Evolutionary conservation across 2,113 vertebrate species (phyloP).

Genomic region (Amphiprion percula): DNA sequence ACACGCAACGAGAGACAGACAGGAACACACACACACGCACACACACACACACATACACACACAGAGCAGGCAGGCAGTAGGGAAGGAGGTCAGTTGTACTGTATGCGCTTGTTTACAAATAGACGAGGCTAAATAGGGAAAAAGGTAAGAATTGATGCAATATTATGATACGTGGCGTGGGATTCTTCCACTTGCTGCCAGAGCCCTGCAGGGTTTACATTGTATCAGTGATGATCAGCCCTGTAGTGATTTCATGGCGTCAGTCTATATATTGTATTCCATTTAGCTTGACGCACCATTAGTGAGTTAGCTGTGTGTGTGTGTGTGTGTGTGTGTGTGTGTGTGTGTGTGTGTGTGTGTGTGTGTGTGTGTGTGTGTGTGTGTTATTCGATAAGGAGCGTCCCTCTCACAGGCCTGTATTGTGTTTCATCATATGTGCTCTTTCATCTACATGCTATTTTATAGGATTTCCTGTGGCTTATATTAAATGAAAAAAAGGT

Average conservation of each 20-base stretch:
- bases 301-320: not conserved
- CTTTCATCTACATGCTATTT: not conserved
- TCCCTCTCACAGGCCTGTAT: not conserved
- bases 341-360: too few species aligned
- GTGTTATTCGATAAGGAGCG: too few species aligned
- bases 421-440: too few species aligned
- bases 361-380: not conserved
- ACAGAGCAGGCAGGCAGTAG: constrained; percentile 21
- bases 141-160: not conserved
- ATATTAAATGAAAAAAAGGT: not conserved
- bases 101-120: constrained; percentile 62
- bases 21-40: not conserved
- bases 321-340: too few species aligned
- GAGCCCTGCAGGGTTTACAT: not conserved
- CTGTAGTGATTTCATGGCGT: not conserved
- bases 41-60: not conserved
- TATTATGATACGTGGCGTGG: not conserved
- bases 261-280: too few species aligned
- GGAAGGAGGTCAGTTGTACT: constrained; percentile 59
- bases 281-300: too few species aligned
- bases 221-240: not conserved
- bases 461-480: not conserved
- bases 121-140: constrained; percentile 22
- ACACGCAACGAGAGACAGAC: constrained; percentile 71
- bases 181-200: not conserved